A percentile compares a stretch with the other conserved stretches of the same genome.
These are phyloP conservation scores for Cryptoprocta ferox DNA, from an alignment of 2,797 vertebrate species.

Conservation along the genomic window DNA sequence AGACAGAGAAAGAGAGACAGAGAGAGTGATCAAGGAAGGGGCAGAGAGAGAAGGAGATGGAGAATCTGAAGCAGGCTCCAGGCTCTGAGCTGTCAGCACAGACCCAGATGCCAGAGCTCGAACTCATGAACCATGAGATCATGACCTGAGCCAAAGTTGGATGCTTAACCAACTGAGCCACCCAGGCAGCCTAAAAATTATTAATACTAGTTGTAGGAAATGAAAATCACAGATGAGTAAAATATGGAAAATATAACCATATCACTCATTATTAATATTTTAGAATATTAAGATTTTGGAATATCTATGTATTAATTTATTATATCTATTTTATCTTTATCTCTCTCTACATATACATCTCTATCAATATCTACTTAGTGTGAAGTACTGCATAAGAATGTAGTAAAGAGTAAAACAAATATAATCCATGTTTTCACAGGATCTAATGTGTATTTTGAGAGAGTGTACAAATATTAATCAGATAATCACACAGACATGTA, in stretches of 20 bases:
- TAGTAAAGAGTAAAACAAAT: not conserved
- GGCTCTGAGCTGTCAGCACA: too few relatives aligned
- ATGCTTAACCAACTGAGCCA: too few relatives aligned
- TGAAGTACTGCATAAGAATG: not conserved
- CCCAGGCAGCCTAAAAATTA: not conserved
- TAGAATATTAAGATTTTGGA: not conserved
- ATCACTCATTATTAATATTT: not conserved
- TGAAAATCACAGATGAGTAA: not conserved
- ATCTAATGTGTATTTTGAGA: not conserved
- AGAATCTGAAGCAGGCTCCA: too few relatives aligned
- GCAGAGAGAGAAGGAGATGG: too few relatives aligned
- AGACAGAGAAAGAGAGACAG: too few relatives aligned
- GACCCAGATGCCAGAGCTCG: too few relatives aligned
- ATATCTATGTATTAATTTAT: not conserved
- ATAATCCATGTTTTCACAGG: not conserved
- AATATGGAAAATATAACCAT: not conserved
- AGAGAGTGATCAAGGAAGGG: too few relatives aligned
- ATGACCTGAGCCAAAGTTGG: too few relatives aligned
- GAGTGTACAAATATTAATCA: not conserved
- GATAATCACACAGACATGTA: not conserved
- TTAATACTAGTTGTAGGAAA: not conserved
- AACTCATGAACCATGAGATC: too few relatives aligned
- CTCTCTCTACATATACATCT: not conserved
- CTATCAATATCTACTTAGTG: not conserved
- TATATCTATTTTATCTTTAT: not conserved